Evolutionary conservation across 2,797 vertebrate species (phyloP), one percentile per base, ranked within the genome.

Genomic region (Nyctalus aviator): DNA sequence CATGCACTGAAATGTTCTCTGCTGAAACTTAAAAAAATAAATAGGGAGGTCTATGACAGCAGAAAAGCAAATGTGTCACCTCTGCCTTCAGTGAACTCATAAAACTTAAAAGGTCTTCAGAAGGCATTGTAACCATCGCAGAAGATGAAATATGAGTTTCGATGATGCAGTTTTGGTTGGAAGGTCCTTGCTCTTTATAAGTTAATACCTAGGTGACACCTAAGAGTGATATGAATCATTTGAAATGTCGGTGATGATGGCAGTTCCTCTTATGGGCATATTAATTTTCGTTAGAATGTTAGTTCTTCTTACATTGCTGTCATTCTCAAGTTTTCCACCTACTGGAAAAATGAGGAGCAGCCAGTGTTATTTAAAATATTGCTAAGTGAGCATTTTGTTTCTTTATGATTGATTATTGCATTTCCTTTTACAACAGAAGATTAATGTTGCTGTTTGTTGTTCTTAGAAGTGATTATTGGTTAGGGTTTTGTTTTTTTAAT

Each of bases 361-460:
- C 88, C 79, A 96, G 91, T 57, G 3, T 96, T 98, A 95, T 97
- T 97, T 97, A 96, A 97, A 98, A 95, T 97, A 97, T 95, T 95
- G 95, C 97, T 96, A 95, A 97, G 93, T 96, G 94, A 96, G 96
- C 41, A 2, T 95, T 97, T 95, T 97, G 84, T 97, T 98, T 98
- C 97, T 97, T 84, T 95, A 0, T 98, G 97, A 97, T 97, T 98
- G 97, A 98, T 97, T 95, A 46, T 97, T 97, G 87, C 97, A 96
- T 97, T 98, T 97, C 96, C 92, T 97, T 97, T 97, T 97, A 97
- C 84, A 97, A 83, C 91, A 96, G 77, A 98, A 98, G 97, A 98
- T 98, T 97, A 97, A 98, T 97, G 93, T 96, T 97, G 95, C 96
- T 97, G 95, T 97, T 95, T 0, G 10, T 97, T 97, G 87, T 86